A percentile compares a stretch with the other conserved stretches of the same genome.
phyloP scores from a whole-genome alignment of 2,797 vertebrate species.

The Poecilia picta region DNA sequence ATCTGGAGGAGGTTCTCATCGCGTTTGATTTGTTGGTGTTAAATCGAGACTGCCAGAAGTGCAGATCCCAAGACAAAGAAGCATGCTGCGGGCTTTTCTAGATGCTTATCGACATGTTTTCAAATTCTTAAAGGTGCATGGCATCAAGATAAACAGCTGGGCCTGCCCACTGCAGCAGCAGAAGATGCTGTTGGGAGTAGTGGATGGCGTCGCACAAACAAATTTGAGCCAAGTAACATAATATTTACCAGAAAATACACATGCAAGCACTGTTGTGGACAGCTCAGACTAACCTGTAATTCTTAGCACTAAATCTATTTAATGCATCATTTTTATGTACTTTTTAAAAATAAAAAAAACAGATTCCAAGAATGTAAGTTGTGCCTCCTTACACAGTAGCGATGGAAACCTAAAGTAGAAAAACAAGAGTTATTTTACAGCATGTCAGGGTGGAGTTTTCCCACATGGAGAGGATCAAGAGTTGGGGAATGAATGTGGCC shows the following conservation, averaged over 20 bases:
- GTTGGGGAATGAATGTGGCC: constrained; percentile 39
- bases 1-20: neutral
- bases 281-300: neutral
- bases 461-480: constrained; percentile 49
- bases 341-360: neutral
- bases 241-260: neutral
- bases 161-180: neutral
- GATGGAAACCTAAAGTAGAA: constrained; percentile 13
- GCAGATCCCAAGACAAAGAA: neutral
- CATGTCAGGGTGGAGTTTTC: constrained; percentile 41
- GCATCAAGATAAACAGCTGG: neutral
- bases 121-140: neutral
- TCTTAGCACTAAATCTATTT: neutral
- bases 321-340: neutral
- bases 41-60: neutral
- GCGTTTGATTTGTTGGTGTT: neutral
- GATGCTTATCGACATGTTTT: neutral
- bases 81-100: neutral
- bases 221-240: neutral
- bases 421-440: constrained; percentile 19
- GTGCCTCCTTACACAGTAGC: neutral
- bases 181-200: neutral
- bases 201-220: neutral
- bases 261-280: neutral
- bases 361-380: neutral